Evolutionary conservation across 2,113 vertebrate species (phyloP).

Genomic region (Pristiophorus japonicus): DNA sequence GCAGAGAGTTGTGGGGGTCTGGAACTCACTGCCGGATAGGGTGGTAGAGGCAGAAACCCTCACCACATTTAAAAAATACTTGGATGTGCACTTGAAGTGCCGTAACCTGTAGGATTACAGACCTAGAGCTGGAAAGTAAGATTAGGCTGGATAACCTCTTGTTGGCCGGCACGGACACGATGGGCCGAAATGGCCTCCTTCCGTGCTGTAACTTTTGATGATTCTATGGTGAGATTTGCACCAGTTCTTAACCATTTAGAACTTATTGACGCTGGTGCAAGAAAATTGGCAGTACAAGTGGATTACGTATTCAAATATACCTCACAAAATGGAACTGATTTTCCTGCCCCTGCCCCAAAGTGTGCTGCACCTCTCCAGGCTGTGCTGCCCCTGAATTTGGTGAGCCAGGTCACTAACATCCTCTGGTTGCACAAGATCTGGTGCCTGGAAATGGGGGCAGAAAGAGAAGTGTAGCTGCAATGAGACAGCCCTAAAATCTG

Average conservation of each 20-base stretch:
- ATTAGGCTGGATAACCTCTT: too few relatives aligned
- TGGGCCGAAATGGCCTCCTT: too few relatives aligned
- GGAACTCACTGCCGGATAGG: too few relatives aligned
- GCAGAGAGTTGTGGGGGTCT: too few relatives aligned
- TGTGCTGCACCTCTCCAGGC: not conserved
- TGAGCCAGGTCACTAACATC: not conserved
- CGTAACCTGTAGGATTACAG: too few relatives aligned
- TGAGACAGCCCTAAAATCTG: not conserved
- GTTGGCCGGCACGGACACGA: too few relatives aligned
- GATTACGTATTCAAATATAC: not conserved
- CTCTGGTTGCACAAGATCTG: not conserved
- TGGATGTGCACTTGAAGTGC: too few relatives aligned
- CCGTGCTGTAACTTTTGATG: too few relatives aligned
- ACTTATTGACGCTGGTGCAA: not conserved
- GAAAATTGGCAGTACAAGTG: not conserved
- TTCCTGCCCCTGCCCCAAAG: not conserved
- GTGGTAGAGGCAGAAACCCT: too few relatives aligned
- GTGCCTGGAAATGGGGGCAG: not conserved
- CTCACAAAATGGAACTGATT: not conserved
- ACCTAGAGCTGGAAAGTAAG: too few relatives aligned
- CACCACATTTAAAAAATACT: too few relatives aligned
- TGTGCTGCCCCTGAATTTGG: not conserved
- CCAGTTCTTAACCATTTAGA: not conserved
- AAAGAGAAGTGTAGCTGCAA: too few relatives aligned
- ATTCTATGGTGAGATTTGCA: not conserved